These are phyloP conservation scores for Coenonympha arcania DNA, from an alignment of 2,888 invertebrate species.

Conservation along the genomic window DNA sequence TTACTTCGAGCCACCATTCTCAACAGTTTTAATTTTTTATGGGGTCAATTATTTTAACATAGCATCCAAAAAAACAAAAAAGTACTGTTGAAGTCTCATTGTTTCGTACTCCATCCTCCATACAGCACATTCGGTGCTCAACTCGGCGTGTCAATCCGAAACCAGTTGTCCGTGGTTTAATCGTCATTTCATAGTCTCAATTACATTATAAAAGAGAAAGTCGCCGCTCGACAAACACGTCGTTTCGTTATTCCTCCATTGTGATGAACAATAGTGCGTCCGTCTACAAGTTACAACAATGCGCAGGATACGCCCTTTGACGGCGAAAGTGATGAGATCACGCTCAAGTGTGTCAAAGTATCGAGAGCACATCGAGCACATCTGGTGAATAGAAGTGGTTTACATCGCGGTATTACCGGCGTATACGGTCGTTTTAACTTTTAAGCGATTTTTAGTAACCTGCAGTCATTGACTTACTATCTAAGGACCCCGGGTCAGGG, in stretches of 20 bases:
- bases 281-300: constrained; percentile 27
- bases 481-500: too few relatives aligned
- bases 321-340: constrained; percentile 34
- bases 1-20: too few relatives aligned
- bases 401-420: neutral
- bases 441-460: too few relatives aligned
- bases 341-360: constrained; percentile 19
- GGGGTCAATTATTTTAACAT: too few relatives aligned
- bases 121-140: constrained; percentile 1
- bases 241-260: constrained; percentile 45
- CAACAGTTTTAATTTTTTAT: too few relatives aligned
- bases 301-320: constrained; percentile 30
- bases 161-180: constrained; percentile 17
- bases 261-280: constrained; percentile 47
- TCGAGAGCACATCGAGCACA: constrained; percentile 16
- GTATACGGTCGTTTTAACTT: too few relatives aligned
- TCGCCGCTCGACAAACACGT: constrained; percentile 40
- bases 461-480: too few relatives aligned
- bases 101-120: neutral
- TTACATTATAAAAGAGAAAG: constrained; percentile 29
- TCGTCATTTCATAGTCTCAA: constrained; percentile 16
- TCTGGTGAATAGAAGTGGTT: constrained; percentile 2
- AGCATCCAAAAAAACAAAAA: too few relatives aligned
- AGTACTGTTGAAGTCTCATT: neutral
- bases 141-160: constrained; percentile 7